phyloP scores from a whole-genome alignment of 92 coral and sea anemone species.

The Heliopora coerulea region DNA sequence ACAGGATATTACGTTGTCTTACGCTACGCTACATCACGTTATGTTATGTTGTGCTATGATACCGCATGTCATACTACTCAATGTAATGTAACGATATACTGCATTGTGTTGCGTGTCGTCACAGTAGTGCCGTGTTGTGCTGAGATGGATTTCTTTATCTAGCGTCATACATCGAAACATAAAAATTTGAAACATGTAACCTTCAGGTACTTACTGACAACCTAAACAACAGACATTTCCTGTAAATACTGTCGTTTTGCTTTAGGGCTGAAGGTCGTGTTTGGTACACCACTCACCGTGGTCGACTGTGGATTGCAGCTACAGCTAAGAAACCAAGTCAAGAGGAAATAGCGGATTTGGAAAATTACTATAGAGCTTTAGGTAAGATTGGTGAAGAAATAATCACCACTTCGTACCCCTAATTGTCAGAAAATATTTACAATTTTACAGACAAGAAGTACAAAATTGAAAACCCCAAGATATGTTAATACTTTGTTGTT shows the following conservation, averaged over 20 bases:
- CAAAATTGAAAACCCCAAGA: no score
- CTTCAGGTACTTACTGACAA: no score
- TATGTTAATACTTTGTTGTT: no score
- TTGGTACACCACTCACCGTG: slow-evolving; percentile 96
- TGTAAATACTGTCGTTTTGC: not conserved
- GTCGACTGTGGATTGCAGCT: slow-evolving; percentile 97
- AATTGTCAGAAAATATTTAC: no score
- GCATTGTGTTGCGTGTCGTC: not conserved
- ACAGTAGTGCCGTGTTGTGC: not conserved
- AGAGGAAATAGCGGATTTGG: slow-evolving; percentile 64
- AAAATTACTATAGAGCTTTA: slow-evolving; percentile 64
- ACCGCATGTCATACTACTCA: not conserved
- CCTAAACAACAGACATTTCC: no score
- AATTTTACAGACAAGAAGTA: no score
- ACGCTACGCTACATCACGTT: not conserved
- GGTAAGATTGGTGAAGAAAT: slow-evolving; percentile 14
- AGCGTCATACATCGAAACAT: no score
- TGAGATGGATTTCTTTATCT: no score
- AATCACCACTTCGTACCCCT: no score
- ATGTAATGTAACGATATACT: not conserved
- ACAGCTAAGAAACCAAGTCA: slow-evolving; percentile 71
- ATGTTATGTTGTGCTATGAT: not conserved
- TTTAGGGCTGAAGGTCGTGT: slow-evolving; percentile 82
- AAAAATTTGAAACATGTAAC: no score
- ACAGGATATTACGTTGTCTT: slow-evolving; percentile 5